phyloP scores from a whole-genome alignment of 2,888 invertebrate genomes.

The Lacanobia oleracea region DNA sequence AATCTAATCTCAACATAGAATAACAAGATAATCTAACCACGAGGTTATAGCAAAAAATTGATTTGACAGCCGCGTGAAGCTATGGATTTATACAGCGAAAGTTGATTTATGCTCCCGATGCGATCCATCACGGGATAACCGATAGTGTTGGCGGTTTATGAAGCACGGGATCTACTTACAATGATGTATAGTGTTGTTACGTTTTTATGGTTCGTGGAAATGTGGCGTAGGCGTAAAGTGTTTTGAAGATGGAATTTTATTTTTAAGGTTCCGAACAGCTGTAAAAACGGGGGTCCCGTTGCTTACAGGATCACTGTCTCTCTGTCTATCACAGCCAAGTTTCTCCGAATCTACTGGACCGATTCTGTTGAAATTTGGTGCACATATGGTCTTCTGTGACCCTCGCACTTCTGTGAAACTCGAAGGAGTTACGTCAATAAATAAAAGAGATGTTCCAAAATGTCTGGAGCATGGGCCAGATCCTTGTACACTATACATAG shows the following conservation, averaged over 20 bases:
- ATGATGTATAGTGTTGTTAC: slow-evolving; percentile 60
- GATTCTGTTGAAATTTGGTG: too few relatives aligned
- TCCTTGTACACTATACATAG: too few relatives aligned
- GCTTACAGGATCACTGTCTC: too few relatives aligned
- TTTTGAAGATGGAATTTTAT: slow-evolving; percentile 2
- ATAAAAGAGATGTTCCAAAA: too few relatives aligned
- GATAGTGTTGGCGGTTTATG: slow-evolving; percentile 68
- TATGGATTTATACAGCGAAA: slow-evolving; percentile 72
- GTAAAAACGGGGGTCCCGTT: too few relatives aligned
- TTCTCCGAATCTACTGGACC: too few relatives aligned
- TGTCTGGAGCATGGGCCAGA: too few relatives aligned
- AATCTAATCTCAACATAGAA: slow-evolving; percentile 61
- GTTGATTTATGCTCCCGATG: slow-evolving; percentile 75
- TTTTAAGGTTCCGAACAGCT: background rate
- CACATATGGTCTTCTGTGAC: too few relatives aligned
- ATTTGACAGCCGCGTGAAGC: slow-evolving; percentile 68
- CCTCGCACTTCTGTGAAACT: too few relatives aligned
- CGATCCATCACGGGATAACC: slow-evolving; percentile 75
- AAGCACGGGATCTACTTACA: slow-evolving; percentile 63
- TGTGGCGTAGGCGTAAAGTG: slow-evolving; percentile 18
- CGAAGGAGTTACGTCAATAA: too few relatives aligned
- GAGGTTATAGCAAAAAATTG: slow-evolving; percentile 62
- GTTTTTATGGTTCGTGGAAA: slow-evolving; percentile 41
- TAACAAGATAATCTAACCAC: slow-evolving; percentile 68
- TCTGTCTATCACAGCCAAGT: background rate